These are phyloP conservation scores for Agrotis clavis DNA, from an alignment of 2,888 invertebrate genomes.

Conservation along the genomic window DNA sequence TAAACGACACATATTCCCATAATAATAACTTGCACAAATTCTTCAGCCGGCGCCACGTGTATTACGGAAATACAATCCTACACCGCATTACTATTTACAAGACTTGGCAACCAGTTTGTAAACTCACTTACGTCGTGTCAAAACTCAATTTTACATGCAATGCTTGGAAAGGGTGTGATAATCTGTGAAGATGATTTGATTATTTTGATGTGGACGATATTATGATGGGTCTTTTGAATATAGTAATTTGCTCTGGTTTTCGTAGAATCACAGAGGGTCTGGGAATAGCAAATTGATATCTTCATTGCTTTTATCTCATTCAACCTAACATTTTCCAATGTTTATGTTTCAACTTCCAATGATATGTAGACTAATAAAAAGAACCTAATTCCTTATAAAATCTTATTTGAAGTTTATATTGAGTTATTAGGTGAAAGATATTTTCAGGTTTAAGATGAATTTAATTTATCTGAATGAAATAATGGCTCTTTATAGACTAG, in stretches of 20 bases:
- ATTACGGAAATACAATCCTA: constrained; percentile 45
- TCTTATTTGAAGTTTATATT: no score
- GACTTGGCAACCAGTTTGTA: constrained; percentile 56
- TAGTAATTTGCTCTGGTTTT: not conserved
- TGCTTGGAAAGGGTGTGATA: constrained; percentile 19
- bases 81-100: constrained; percentile 35
- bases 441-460: not conserved
- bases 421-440: not conserved
- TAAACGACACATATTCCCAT: constrained; percentile 25
- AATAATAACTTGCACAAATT: constrained; percentile 30
- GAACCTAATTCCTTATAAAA: no score
- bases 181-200: constrained; percentile 41
- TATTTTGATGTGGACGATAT: not conserved
- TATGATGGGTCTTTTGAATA: not conserved
- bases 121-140: constrained; percentile 62
- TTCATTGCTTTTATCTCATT: no score
- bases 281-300: not conserved
- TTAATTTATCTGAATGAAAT: no score
- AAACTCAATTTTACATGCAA: constrained; percentile 37
- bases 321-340: no score
- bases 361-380: no score
- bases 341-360: not conserved
- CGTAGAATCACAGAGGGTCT: not conserved
- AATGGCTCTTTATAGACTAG: no score
- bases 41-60: constrained; percentile 44